These are phyloP conservation scores for Apis florea DNA, from an alignment of 1,140 invertebrate species.

Conservation along the genomic window DNA sequence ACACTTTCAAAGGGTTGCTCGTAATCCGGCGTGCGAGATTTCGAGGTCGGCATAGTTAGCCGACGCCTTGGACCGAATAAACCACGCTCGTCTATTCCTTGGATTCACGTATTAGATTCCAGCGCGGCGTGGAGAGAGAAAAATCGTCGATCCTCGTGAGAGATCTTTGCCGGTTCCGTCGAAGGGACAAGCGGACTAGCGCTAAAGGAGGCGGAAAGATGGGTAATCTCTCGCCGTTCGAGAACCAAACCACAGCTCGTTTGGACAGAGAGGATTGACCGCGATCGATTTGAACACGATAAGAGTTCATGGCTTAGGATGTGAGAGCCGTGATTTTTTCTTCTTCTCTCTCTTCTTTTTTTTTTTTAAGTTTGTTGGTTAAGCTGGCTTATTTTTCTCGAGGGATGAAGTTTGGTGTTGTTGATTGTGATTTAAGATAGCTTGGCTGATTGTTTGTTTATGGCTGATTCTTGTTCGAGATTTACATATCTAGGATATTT, in stretches of 20 bases:
- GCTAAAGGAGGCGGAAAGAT: not conserved
- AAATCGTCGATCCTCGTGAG: not conserved
- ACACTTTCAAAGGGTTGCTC: conserved; percentile 31
- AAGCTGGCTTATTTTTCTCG: not conserved
- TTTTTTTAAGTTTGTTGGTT: not conserved
- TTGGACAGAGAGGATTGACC: conserved; percentile 15
- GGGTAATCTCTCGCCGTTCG: not conserved
- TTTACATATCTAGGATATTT: too few species aligned
- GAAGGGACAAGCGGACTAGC: too few species aligned
- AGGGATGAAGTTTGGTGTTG: too few species aligned
- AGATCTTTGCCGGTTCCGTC: not conserved
- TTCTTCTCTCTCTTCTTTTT: too few species aligned
- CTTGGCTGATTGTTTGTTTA: not conserved
- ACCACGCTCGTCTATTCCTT: not conserved
- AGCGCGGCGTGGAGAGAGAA: not conserved
- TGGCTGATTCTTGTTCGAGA: too few species aligned
- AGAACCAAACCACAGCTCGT: conserved; percentile 18
- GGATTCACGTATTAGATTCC: conserved; percentile 16
- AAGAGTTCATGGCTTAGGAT: not conserved
- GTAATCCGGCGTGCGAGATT: conserved; percentile 48
- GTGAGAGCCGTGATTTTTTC: not conserved
- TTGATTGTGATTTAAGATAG: not conserved
- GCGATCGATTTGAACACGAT: conserved; percentile 8
- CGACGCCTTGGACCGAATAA: not conserved
- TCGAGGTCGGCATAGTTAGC: conserved; percentile 21